Conservation (phyloP, 1,140 invertebrate genomes). For the Aphidius gifuensis region DNA sequence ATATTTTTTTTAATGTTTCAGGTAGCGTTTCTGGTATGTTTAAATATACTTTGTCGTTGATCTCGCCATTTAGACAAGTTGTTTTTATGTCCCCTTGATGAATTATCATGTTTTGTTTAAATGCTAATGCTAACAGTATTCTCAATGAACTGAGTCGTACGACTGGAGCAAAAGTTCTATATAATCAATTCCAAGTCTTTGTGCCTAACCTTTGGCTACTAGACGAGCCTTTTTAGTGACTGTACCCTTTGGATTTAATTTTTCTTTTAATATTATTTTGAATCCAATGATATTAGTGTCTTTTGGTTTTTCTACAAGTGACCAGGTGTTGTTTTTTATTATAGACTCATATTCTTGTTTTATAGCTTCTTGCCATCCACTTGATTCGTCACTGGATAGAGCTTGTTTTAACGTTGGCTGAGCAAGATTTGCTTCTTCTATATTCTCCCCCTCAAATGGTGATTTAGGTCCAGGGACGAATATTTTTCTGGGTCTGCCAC, state of each 20-base stretch:
- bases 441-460: background rate
- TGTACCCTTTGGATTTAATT: slow-evolving; percentile 27
- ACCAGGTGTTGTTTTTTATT: slow-evolving; percentile 4
- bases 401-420: slow-evolving; percentile 13
- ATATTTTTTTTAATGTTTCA: slow-evolving; percentile 3
- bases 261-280: slow-evolving; percentile 4
- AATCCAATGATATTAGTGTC: background rate
- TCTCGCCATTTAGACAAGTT: slow-evolving; percentile 37
- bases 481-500: background rate
- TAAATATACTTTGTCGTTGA: slow-evolving; percentile 49
- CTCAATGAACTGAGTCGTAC: slow-evolving; percentile 29
- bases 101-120: slow-evolving; percentile 27
- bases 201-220: slow-evolving; percentile 35
- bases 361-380: slow-evolving; percentile 29
- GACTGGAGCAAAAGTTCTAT: slow-evolving; percentile 35
- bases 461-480: background rate
- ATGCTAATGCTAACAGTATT: slow-evolving; percentile 31
- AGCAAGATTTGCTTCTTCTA: slow-evolving; percentile 3
- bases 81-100: slow-evolving; percentile 41
- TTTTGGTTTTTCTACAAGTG: background rate
- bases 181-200: slow-evolving; percentile 33
- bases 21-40: slow-evolving; percentile 30
- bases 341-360: slow-evolving; percentile 32
- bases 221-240: slow-evolving; percentile 39
- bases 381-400: background rate